Conservation (phyloP, 2,797 vertebrate species). For the Anabas testudineus region DNA sequence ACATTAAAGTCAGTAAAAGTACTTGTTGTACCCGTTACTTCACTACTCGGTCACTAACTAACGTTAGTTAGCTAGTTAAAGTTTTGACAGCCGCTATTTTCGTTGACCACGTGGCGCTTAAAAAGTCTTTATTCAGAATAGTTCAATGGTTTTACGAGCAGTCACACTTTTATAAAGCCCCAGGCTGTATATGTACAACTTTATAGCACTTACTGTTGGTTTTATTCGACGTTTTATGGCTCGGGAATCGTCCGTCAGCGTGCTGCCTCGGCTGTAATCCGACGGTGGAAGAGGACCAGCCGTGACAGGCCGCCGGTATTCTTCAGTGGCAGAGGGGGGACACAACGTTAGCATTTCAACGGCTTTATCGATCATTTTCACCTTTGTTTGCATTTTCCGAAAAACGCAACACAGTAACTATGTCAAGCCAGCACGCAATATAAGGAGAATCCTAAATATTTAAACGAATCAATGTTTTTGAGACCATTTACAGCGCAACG, state of each 20-base stretch:
- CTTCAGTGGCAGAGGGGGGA: conserved; percentile 19
- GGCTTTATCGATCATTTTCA: fast-evolving
- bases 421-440: fast-evolving
- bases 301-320: conserved; percentile 33
- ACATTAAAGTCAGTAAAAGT: not conserved
- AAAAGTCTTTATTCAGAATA: not conserved
- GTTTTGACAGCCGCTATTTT: conserved; percentile 62
- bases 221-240: conserved; percentile 71
- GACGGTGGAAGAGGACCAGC: conserved; percentile 66
- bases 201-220: conserved; percentile 64
- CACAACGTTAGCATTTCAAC: not conserved
- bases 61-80: conserved; percentile 4
- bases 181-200: not conserved
- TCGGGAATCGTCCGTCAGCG: not conserved
- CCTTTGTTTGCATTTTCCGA: fast-evolving
- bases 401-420: fast-evolving
- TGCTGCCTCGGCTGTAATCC: conserved; percentile 71
- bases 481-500: fast-evolving
- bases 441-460: fast-evolving
- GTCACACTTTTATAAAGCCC: fast-evolving
- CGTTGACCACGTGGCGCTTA: conserved; percentile 74
- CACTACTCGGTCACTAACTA: too few relatives aligned
- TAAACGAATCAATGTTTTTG: fast-evolving
- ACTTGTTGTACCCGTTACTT: not conserved
- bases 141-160: not conserved